Evolutionary conservation across 2,113 vertebrate genomes (phyloP), one percentile per base, ranked within the genome.

Genomic region (Gasterosteus aculeatus): DNA sequence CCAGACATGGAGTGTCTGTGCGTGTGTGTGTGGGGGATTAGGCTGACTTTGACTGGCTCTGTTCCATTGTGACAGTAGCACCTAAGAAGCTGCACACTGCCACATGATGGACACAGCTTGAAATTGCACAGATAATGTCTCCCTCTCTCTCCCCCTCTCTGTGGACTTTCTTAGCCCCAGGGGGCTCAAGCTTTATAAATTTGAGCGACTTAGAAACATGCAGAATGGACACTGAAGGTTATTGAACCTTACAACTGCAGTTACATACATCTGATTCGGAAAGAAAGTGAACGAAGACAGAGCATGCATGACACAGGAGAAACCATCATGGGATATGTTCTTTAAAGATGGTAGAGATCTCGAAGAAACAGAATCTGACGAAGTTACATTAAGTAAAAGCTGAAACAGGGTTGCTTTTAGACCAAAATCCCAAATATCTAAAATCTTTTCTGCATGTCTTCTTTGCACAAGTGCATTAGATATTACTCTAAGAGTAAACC

Each of bases 21-120:
- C 62, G 67, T 69, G 64, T 67, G 71, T 22, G 75, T 38, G 54
- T 11, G 54, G 10, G 63, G 80, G 91, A 91, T 91, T 91, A 91
- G 74, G 72, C 64, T 84, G 85, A 91, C 69, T 93, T 92, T 92
- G 81, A 89, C 85, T 88, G 88, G 77, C 81, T 89, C 65, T 78
- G 82, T 77, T 89, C 80, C 80, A 81, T 82, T 89, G 85, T 85
- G 82, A 87, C 89, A 90, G 79, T 47, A 78, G 77, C 85, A 89
- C 76, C 87, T 72, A 75, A 84, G 71, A 87, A 91, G 92, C 87
- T 83, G 75, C 90, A 94, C 86, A 94, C 88, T 92, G 93, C 92
- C 94, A 85, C 93, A 83, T 88, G 74, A 91, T 70, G 94, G 92
- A 91, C 89, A 90, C 76, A n/a, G 69, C 63, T 77, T 77, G 86